A percentile compares a stretch with the other conserved stretches of the same genome.
Evolutionary conservation across 2,888 invertebrate genomes (phyloP).

Genomic region (Troides helena): DNA sequence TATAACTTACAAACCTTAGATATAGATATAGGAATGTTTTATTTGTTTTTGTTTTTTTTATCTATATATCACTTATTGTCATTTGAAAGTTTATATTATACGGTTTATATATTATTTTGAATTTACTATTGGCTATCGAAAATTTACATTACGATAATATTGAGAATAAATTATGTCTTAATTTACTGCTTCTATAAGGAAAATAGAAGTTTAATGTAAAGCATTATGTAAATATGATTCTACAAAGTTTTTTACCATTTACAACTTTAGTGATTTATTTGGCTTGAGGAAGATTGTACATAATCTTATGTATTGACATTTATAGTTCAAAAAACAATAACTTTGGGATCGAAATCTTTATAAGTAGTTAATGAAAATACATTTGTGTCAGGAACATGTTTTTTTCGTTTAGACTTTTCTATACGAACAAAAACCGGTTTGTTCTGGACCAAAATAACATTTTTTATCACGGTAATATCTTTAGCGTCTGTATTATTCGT

Average conservation of each 20-base stretch:
- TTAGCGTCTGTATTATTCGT: conserved; percentile 39
- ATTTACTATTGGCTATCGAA: no score
- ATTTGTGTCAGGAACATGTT: neutral
- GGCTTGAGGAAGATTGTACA: no score
- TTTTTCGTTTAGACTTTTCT: neutral
- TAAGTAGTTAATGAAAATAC: neutral
- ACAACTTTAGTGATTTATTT: neutral
- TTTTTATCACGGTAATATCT: conserved; percentile 13
- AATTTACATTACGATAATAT: no score
- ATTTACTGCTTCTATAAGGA: neutral
- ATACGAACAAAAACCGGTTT: neutral
- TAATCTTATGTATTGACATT: no score
- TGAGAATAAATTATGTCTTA: neutral
- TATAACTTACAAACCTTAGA: neutral
- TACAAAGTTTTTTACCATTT: neutral
- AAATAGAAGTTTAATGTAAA: neutral
- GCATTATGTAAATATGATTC: neutral
- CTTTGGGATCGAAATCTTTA: no score
- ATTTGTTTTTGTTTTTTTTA: no score
- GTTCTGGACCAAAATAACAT: neutral
- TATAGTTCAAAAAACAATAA: no score
- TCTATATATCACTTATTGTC: no score
- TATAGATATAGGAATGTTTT: neutral
- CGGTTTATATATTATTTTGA: no score
- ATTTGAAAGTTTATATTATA: no score